Percentiles rank a stretch among this genome's conserved stretches.
These are phyloP conservation scores for Hoplostethus atlanticus DNA, from an alignment of 2,797 vertebrate species.

Conservation along the genomic window DNA sequence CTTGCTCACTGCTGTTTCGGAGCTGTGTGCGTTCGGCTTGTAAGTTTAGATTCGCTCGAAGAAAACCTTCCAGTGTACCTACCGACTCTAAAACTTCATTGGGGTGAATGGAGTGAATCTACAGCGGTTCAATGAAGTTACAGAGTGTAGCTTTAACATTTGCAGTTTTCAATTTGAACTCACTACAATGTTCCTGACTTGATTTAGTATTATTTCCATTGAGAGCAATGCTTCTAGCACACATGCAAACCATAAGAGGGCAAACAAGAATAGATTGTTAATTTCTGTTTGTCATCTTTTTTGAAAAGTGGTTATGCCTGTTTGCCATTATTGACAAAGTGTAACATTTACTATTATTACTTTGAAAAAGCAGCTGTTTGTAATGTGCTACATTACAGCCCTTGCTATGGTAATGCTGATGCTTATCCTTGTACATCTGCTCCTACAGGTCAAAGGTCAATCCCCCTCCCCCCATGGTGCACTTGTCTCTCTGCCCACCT, in stretches of 20 bases:
- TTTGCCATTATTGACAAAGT: conserved; percentile 33
- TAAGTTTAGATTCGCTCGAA: too few species aligned
- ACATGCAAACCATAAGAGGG: too few species aligned
- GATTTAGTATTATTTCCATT: too few species aligned
- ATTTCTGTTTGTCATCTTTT: neutral
- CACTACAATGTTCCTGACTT: too few species aligned
- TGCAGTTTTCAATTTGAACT: neutral
- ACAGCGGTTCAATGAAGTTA: too few species aligned
- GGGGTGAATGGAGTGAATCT: too few species aligned
- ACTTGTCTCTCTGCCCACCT: conserved; percentile 68
- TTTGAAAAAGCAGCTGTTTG: conserved; percentile 15
- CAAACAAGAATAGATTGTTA: neutral
- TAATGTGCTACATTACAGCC: conserved; percentile 27
- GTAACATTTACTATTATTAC: conserved; percentile 41
- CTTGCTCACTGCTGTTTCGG: too few species aligned
- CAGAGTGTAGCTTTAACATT: neutral
- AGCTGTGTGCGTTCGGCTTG: too few species aligned
- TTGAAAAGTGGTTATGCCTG: conserved; percentile 2
- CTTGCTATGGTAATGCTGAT: neutral
- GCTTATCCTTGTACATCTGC: conserved; percentile 54
- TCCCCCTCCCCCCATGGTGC: conserved; percentile 54
- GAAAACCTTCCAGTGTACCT: too few species aligned
- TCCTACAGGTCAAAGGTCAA: conserved; percentile 80
- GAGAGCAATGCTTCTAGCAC: too few species aligned
- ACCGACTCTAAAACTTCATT: too few species aligned